Evolutionary conservation across 2,113 vertebrate species (phyloP), one percentile per base, ranked within the genome.

Genomic region (Nycticorax nycticorax): DNA sequence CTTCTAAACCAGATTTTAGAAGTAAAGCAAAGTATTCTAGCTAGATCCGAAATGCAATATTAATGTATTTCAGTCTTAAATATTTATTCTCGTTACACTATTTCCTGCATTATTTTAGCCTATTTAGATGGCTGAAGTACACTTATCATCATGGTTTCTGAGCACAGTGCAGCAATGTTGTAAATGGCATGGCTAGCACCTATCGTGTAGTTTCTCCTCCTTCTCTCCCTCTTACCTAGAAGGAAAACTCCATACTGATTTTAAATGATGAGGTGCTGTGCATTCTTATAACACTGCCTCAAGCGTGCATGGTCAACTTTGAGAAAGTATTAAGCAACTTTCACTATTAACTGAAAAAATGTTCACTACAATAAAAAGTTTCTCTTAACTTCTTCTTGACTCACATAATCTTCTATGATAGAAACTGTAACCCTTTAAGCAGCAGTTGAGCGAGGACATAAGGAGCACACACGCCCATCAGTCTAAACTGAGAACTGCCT

Each of bases 81-180:
- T 96, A 96, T 92, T 88, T 92, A 79, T 85, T 79, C 14, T 79
- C 45, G 83, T 85, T 68, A 76, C 22, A 73, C 14, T 53, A 69
- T 62, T 76, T 37, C 53, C 68, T 1, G 4, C 28, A 67, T 73
- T 80, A 80, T 28, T 89, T 41, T 28, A 87, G 33, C 20, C 37
- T 79, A 53, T 43, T 83, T 68, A 67, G 62, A 62, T 59, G 63
- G 88, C 50, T 72, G 62, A 86, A 68, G 37, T 56, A 84, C 37
- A 33, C 3, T 77, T 69, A 55, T 26, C 27, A 81, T n/a, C 22
- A 41, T 8, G 32, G 50, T 63, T 92, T 94, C 85, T 79, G 37
- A 92, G 37, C 53, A 83, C 14, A n/a, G 28, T 47, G 59, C 9
- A 57, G 85, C 28, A 90, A 20, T 35, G 41, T 57, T 80, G 37